Evolutionary conservation across 2,797 vertebrate species (phyloP), one percentile per base, ranked within the genome.

Genomic region (Serranus cabrilla): DNA sequence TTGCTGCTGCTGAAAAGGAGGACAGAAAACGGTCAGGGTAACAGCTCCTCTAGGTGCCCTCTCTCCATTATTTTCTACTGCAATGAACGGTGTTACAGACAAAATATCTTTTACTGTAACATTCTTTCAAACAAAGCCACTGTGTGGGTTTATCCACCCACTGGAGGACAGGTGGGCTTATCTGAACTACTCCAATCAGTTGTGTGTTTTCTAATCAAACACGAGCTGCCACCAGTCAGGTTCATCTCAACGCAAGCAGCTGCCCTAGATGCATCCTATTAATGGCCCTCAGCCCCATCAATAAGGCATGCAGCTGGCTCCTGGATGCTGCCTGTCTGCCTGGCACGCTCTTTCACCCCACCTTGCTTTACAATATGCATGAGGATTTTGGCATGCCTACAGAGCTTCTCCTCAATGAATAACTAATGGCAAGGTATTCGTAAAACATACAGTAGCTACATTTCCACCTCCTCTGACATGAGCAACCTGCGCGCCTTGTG

Each of bases 231-330:
- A 78, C 59, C 67, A 84, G 81, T 82, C 84, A 71, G 84, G 77
- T 83, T 88, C 68, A 73, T 88, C 82, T 86, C 81, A 23, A 81
- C 52, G 74, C 86, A 71, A 80, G 83, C 84, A 86, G 84, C 87
- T 94, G 93, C 87, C 93, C 91, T 90, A 94, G 86, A 93, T 94
- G 91, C 93, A 95, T 95, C 87, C 91, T 87, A 94, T 94, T 94
- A 94, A 94, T 90, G 88, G 92, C 91, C 91, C 86, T 82, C 83
- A 74, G 81, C 77, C 82, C 91, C 92, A 95, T 95, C 92, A 95
- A 95, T 94, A 95, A 95, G 88, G 87, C 90, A 95, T 94, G 91
- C 82, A 85, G 87, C 90, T 86, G 89, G 88, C 89, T 94, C 87
- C 89, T 88, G 86, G 87, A 84, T 85, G 82, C 86, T 85, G 88